Evolutionary conservation across 2,888 invertebrate genomes (phyloP).

Genomic region (Eupithecia dodoneata): DNA sequence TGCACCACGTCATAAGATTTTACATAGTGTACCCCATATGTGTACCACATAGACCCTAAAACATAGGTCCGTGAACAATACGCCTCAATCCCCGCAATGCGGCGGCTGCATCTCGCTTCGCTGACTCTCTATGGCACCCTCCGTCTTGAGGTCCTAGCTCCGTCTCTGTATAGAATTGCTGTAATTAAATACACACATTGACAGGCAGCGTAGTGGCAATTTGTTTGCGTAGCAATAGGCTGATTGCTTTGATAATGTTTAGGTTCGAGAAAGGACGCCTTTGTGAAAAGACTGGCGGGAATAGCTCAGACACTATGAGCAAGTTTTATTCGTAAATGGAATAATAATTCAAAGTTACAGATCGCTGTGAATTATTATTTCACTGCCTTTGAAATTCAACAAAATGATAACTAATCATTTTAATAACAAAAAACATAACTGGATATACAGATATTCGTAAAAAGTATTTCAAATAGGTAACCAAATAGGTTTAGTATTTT

Average conservation of each 20-base stretch:
- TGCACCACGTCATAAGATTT: neutral
- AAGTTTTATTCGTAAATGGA: neutral
- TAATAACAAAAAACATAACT: too few relatives aligned
- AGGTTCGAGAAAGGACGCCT: neutral
- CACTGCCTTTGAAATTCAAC: neutral
- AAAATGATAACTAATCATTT: neutral
- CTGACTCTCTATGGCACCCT: neutral
- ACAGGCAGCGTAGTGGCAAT: slow-evolving; percentile 1
- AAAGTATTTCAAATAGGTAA: too few relatives aligned
- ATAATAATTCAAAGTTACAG: neutral
- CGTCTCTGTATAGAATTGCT: slow-evolving; percentile 20
- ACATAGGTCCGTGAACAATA: neutral
- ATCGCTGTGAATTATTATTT: neutral
- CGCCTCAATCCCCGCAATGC: neutral
- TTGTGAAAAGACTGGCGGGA: neutral
- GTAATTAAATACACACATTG: slow-evolving; percentile 29
- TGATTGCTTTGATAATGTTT: slow-evolving; percentile 3
- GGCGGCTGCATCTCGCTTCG: neutral
- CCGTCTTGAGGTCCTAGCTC: slow-evolving; percentile 4
- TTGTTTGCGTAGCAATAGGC: slow-evolving; percentile 11
- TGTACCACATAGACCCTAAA: neutral
- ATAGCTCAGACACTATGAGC: neutral
- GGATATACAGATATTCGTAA: too few relatives aligned
- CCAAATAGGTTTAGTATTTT: too few relatives aligned
- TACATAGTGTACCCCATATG: neutral